Evolutionary conservation across 1,140 invertebrate species (phyloP).

Genomic region (Aphelinus atriplicis): DNA sequence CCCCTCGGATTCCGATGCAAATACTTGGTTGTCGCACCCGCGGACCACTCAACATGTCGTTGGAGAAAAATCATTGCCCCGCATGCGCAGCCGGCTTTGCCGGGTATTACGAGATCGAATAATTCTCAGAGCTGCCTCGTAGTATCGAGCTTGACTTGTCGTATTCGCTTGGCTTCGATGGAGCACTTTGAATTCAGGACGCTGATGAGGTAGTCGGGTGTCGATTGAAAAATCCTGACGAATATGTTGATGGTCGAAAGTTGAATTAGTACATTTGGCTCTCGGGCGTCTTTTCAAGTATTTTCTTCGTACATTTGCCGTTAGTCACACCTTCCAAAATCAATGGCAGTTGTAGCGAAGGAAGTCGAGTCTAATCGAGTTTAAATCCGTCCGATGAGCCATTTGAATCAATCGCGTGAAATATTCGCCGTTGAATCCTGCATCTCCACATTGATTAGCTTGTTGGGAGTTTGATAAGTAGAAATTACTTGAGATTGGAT

Average conservation of each 20-base stretch:
- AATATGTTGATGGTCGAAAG: too few relatives aligned
- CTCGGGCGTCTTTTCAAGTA: too few relatives aligned
- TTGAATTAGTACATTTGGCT: too few relatives aligned
- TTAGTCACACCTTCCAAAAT: too few relatives aligned
- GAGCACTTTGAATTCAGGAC: too few relatives aligned
- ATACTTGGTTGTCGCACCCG: constrained; percentile 9
- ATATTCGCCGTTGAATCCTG: neutral
- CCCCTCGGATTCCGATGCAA: constrained; percentile 18
- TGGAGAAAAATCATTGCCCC: neutral
- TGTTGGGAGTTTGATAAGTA: neutral
- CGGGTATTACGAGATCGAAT: neutral
- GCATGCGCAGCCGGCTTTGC: neutral
- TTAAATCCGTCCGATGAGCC: neutral
- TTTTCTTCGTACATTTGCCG: too few relatives aligned
- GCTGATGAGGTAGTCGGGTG: too few relatives aligned
- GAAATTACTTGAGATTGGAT: neutral
- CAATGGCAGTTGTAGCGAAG: neutral
- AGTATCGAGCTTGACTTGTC: constrained; percentile 1
- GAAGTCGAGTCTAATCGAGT: neutral
- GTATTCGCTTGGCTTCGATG: too few relatives aligned
- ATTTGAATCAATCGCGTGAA: neutral
- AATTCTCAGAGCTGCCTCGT: too few relatives aligned
- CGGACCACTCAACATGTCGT: neutral
- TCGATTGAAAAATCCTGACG: too few relatives aligned
- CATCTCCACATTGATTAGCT: constrained; percentile 2